Evolutionary conservation across 2,113 vertebrate species (phyloP).

Genomic region (Hucho hucho): DNA sequence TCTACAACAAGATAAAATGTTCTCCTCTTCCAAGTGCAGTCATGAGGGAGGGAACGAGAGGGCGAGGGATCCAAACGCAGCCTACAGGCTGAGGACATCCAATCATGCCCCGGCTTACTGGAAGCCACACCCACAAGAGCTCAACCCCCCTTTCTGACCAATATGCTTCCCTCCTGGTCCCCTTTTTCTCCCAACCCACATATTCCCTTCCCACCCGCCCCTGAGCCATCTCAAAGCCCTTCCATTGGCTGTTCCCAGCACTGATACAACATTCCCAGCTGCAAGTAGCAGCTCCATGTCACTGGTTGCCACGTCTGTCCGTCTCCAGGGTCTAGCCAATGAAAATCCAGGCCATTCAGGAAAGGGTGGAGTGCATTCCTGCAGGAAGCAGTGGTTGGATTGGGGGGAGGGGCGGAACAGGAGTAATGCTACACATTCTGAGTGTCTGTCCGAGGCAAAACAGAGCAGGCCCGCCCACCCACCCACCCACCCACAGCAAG

Average conservation of each 20-base stretch:
- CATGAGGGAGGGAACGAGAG: conserved; percentile 24
- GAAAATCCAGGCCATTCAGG: conserved; percentile 70
- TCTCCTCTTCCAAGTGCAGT: neutral
- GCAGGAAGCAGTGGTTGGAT: conserved; percentile 58
- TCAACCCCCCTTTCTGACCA: conserved; percentile 53
- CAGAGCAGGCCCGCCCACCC: conserved; percentile 55
- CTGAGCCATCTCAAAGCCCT: conserved; percentile 33
- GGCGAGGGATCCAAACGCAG: conserved; percentile 36
- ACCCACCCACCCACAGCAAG: conserved; percentile 48
- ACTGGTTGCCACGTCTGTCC: conserved; percentile 52
- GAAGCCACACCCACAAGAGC: conserved; percentile 58
- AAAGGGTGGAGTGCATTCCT: conserved; percentile 75
- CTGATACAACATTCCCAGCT: conserved; percentile 49
- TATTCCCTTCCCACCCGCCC: conserved; percentile 56
- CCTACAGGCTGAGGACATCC: conserved; percentile 45
- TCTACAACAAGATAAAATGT: neutral
- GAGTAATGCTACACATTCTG: conserved; percentile 74
- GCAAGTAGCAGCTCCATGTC: conserved; percentile 27
- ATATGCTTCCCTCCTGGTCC: conserved; percentile 37
- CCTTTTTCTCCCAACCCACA: conserved; percentile 49
- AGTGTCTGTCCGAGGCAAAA: conserved; percentile 43
- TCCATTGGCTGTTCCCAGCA: conserved; percentile 58
- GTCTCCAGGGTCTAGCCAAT: conserved; percentile 53
- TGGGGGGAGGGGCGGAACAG: conserved; percentile 52
- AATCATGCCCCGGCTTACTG: conserved; percentile 51